Evolutionary conservation across 2,888 invertebrate genomes (phyloP).

Genomic region (Ypsolopha scabrella): DNA sequence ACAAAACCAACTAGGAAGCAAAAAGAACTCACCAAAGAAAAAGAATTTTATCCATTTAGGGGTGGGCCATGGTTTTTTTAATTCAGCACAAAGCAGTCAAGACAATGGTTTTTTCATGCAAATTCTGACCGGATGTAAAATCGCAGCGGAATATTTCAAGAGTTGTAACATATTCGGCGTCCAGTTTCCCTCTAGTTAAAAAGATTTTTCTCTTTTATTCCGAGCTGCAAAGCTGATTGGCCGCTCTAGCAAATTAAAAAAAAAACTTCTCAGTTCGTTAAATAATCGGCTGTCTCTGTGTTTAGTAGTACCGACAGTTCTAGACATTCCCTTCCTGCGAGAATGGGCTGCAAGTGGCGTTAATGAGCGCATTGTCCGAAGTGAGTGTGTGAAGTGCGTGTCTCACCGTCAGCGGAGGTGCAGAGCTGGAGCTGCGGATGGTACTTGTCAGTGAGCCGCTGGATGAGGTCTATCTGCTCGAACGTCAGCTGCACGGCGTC

Average conservation of each 20-base stretch:
- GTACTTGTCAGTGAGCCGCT: slow-evolving; percentile 83
- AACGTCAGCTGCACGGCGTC: slow-evolving; percentile 87
- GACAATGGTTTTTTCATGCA: slow-evolving; percentile 40
- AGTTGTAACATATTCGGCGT: neutral
- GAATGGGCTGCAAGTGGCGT: no score
- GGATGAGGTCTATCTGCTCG: slow-evolving; percentile 89
- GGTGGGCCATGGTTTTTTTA: slow-evolving; percentile 7
- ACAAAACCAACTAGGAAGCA: slow-evolving; percentile 10
- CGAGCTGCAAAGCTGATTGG: no score
- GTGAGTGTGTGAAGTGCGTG: neutral
- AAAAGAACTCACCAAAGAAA: slow-evolving; percentile 15
- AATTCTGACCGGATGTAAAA: slow-evolving; percentile 20
- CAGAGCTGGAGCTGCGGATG: slow-evolving; percentile 82
- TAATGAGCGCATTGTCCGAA: no score
- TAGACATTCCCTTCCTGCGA: no score
- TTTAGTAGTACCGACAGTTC: no score
- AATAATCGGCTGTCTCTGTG: no score
- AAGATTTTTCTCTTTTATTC: no score
- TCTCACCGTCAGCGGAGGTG: slow-evolving; percentile 81
- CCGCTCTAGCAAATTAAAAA: no score
- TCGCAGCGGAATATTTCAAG: slow-evolving; percentile 2
- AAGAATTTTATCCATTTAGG: slow-evolving; percentile 18
- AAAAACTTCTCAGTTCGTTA: no score
- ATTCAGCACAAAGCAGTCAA: slow-evolving; percentile 15
- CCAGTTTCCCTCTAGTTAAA: no score